Conservation (phyloP, 2,888 invertebrate genomes). For the Cecidostiba fungosa region DNA sequence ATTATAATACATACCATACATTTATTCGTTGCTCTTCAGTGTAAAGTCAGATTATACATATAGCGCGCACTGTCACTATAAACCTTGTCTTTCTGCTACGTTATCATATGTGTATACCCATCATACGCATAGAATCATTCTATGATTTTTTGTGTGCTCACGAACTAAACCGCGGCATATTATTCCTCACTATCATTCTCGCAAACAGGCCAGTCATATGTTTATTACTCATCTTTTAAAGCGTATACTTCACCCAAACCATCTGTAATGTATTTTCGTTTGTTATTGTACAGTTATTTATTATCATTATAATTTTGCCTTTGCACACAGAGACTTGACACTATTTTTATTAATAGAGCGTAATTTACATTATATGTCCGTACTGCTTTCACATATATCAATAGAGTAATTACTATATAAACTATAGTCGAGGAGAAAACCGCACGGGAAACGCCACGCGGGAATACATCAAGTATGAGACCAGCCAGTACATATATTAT, state of each 20-base stretch:
- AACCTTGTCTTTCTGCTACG: background rate
- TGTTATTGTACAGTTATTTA: slow-evolving; percentile 22
- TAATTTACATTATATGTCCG: background rate
- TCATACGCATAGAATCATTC: background rate
- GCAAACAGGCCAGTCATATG: slow-evolving; percentile 9
- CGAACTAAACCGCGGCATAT: background rate
- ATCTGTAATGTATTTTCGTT: slow-evolving; percentile 14
- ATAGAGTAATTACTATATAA: slow-evolving; percentile 10
- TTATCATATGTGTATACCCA: background rate
- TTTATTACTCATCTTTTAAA: background rate
- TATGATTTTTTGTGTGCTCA: background rate
- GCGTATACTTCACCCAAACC: background rate
- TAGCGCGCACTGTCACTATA: background rate
- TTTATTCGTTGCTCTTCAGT: slow-evolving; percentile 21
- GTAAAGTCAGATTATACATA: slow-evolving; percentile 25
- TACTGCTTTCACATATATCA: slow-evolving; percentile 22
- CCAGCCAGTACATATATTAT: slow-evolving; percentile 26
- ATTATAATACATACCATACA: slow-evolving; percentile 18
- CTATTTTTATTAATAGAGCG: slow-evolving; percentile 3
- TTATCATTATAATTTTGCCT: slow-evolving; percentile 26
- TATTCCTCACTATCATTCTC: background rate
- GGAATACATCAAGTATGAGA: slow-evolving; percentile 17
- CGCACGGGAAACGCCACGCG: background rate
- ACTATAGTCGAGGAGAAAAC: background rate
- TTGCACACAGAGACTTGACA: slow-evolving; percentile 35